Percentiles rank a stretch among this genome's conserved stretches.
Evolutionary conservation across 2,797 vertebrate genomes (phyloP).

Genomic region (Paramormyrops hopkinsi): DNA sequence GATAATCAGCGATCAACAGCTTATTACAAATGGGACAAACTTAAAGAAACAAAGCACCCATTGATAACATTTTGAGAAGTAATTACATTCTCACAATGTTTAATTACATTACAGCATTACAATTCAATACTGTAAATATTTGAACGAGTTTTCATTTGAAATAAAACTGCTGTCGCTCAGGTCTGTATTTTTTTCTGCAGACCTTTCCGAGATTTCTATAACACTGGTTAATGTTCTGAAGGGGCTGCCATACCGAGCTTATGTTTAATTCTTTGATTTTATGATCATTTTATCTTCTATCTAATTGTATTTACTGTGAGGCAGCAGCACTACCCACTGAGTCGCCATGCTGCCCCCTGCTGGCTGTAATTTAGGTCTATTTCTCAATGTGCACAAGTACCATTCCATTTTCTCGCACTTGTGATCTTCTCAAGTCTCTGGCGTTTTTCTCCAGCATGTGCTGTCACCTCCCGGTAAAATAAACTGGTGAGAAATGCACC

Average conservation of each 20-base stretch:
- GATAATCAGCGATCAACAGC: background rate
- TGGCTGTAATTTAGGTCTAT: background rate
- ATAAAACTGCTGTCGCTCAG: background rate
- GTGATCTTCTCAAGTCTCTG: background rate
- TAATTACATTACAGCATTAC: background rate
- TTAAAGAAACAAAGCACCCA: background rate
- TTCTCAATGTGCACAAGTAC: background rate
- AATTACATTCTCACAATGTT: too few species aligned
- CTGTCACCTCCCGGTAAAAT: background rate
- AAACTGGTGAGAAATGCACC: background rate
- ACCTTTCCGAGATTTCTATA: background rate
- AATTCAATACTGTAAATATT: background rate
- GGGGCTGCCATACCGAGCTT: background rate
- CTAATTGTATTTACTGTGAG: background rate
- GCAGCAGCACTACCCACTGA: background rate
- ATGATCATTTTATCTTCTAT: background rate
- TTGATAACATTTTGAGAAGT: background rate
- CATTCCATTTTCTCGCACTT: background rate
- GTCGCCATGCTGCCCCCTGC: background rate
- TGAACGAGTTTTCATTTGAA: background rate
- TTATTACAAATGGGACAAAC: background rate
- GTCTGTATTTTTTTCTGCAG: background rate
- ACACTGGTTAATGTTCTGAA: background rate
- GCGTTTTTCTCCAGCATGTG: background rate
- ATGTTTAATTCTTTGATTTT: background rate